Percentiles rank a stretch among this genome's conserved stretches.
These are phyloP conservation scores for Drosophila anomalata DNA, from an alignment of 2,888 invertebrate genomes.

Conservation along the genomic window DNA sequence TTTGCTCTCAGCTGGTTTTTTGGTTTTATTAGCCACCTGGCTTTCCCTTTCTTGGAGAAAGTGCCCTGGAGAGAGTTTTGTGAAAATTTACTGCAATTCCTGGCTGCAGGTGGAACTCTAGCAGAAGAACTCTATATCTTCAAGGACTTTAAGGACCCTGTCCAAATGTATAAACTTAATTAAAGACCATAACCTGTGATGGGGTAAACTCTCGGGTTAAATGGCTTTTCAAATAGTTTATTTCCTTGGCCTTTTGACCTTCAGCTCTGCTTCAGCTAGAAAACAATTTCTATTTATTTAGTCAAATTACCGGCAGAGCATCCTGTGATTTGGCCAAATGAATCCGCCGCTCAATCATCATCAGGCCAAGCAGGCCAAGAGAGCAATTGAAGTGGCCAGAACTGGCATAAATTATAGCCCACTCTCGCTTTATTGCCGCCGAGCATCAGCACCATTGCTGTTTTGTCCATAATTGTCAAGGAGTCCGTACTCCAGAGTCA, in stretches of 20 bases:
- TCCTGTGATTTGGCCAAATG: slow-evolving; percentile 9
- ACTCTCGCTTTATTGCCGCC: background rate
- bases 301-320: background rate
- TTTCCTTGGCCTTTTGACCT: slow-evolving; percentile 1
- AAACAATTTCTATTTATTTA: background rate
- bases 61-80: background rate
- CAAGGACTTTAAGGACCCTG: background rate
- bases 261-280: too few species aligned
- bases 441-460: background rate
- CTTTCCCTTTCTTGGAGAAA: background rate
- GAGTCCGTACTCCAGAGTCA: slow-evolving; percentile 15
- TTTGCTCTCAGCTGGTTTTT: background rate
- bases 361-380: background rate
- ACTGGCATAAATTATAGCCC: slow-evolving; percentile 21
- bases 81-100: slow-evolving; percentile 10
- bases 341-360: slow-evolving; percentile 21
- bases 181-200: background rate
- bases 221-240: background rate
- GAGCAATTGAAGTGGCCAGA: background rate
- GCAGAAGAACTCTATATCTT: background rate
- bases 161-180: background rate
- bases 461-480: slow-evolving; percentile 34
- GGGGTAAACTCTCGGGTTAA: background rate
- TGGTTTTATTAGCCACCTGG: slow-evolving; percentile 21
- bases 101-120: background rate